Conservation (phyloP, 2,113 vertebrate species). For the Cervus canadensis region DNA sequence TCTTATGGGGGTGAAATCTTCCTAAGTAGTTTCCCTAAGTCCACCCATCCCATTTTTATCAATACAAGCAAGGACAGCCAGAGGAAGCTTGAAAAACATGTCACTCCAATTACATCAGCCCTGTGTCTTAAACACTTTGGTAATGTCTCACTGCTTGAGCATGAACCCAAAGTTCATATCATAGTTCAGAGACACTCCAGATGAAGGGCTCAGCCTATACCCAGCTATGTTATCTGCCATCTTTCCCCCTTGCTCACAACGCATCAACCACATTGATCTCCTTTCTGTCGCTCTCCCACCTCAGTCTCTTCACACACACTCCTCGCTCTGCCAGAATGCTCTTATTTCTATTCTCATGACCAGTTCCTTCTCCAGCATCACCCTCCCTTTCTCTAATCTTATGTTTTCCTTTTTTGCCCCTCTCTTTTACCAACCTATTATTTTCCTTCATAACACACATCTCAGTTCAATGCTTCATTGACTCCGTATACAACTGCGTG, state of each 20-base stretch:
- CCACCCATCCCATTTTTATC: background rate
- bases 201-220: background rate
- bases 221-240: background rate
- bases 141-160: background rate
- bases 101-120: background rate
- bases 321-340: background rate
- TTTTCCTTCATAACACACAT: background rate
- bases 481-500: background rate
- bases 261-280: background rate
- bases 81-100: background rate
- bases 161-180: background rate
- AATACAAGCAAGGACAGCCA: background rate
- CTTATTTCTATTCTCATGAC: background rate
- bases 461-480: background rate
- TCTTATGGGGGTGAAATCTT: background rate
- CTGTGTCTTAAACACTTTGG: background rate
- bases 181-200: background rate
- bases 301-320: background rate
- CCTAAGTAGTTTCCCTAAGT: background rate
- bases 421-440: background rate
- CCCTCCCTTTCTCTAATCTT: background rate
- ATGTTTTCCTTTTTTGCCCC: too few species aligned
- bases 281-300: background rate
- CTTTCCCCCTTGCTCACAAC: background rate
- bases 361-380: background rate